Base-by-base conservation (phyloP, 2,113 vertebrate genomes). In the Myanophis thanlyinensis region DNA sequence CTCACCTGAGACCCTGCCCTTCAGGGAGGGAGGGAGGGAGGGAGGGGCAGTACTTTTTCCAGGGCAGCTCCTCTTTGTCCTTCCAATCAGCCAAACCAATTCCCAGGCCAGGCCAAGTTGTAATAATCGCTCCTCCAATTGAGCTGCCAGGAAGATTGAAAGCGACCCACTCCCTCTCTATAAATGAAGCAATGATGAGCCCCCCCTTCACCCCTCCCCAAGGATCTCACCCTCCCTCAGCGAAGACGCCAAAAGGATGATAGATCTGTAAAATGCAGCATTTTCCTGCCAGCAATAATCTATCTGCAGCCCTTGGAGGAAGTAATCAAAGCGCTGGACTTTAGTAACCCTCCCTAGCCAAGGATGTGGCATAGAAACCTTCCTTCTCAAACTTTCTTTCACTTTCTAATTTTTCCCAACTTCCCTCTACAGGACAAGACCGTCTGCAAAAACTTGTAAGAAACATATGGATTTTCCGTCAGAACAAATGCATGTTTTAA, bases 131-230 rank as follows among this genome's bases (percentile, higher is more conserved):
- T 27, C 27, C 56, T 35, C 92, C 59, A n/a, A 92, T 89, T 59
- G 85, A 89, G 62, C 88, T 92, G 73, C 87, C 11, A 12, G 51
- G 18, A 30, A 85, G 87, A 89, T 47, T 51, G 62, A 85, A 27
- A 52, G 87, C 35, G 13, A 73, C 46, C 56, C 88, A 10, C 51
- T 89, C 87, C 51, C 40, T 85, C 92, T 92, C 47, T 51, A 92
- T 89, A 92, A 92, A 92, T 3, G 52, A 59, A 85, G 86, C 92
- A 85, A 85, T 89, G 89, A 92, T 85, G 59, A 92, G 13, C 88
- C 44, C 51, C 51, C 67, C 51, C 62, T 13, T 2, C 85, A 46
- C 5, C 2, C 62, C 22, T 2, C 85, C 52, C 5, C 2, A 5
- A 40, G 67, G 73, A 89, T 8, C 35, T 62, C 12, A 7, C 51